Base-by-base conservation (phyloP, 2,888 invertebrate species). In the Mimumesa dahlbomi region DNA sequence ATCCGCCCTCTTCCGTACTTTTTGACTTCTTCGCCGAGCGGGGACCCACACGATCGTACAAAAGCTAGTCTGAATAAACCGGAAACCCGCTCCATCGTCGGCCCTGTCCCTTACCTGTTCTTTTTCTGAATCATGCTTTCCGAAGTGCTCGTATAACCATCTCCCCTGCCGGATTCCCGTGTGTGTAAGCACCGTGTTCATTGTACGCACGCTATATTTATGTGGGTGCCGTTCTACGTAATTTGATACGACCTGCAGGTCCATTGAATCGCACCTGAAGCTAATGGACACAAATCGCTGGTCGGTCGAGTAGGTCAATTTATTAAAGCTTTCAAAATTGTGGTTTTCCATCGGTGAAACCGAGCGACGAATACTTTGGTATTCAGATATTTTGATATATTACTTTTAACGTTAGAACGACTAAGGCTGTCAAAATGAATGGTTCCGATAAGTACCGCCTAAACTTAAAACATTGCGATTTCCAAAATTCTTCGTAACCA, bases 1-100 rank as follows among this genome's bases (percentile, higher is more conserved):
- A 72, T 70, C 82, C 84, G 83, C 83, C 85, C 79, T 81, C 81
- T 86, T 83, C 82, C 82, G 81, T 45, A 82, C 73, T 84, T 85
- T 84, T 82, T 84, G 83, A 86, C 85, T 85, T 87, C 77, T 75
- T 77, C 78, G 54, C 42, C 70, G 70, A 43, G 54, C 65, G 34
- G 48, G 46, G 54, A 62, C 54, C 73, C 61, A 65, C 66, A 45
- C 62, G 73, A 65, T 50, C 64, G 52, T 22, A 84, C 75, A 79
- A 81, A 73, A 53, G 64, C 45, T 31, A 9, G 29, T 16, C 54
- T 82, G 84, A 84, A 82, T 83, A 71, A 77, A 82, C 86, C 85
- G 85, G 85, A 86, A 85, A 86, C 75, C 74, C 75, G 73, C 74
- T 67, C 73, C 63, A 62, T 77, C 75, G 61, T 75, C 64, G 42